Evolutionary conservation across 2,888 invertebrate genomes (phyloP), one percentile per base, ranked within the genome.

Genomic region (Lamproptera curius): DNA sequence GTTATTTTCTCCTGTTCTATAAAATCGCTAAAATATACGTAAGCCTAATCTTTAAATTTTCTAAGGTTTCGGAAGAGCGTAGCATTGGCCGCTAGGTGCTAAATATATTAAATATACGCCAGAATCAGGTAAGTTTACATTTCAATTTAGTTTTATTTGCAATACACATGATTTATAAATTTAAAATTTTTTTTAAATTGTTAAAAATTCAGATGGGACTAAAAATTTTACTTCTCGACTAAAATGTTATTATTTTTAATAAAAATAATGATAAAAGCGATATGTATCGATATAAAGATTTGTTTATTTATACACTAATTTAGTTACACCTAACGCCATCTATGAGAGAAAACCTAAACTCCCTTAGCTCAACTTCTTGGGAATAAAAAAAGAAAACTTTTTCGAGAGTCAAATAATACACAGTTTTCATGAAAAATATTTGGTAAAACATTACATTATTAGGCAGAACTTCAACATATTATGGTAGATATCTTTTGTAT

Each of bases 21-120:
- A 44, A 62, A 57, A 64, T 61, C 61, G 63, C 63, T 55, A 67
- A 52, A 50, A 42, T 38, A 52, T 54, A 55, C 58, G 58, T 54
- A 49, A 52, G 45, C 42, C 42, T 47, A 45, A 15, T 48, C 16
- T 17, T 39, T 17, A 26, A 57, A n/a, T 28, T 28, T 47, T 64
- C 51, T 62, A 63, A 58, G 65, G 61, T 59, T 64, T 59, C 57
- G 42, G 31, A 49, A 14, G 37, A 31, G 36, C 38, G 38, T 13
- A 1, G 16, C 11, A 35, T 46, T 33, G 13, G n/a, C 13, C 26
- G 17, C 8, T 37, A 16, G 39, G 36, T 26, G 14, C 35, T 8
- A 40, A 33, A 10, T 14, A 31, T 33, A 15, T 33, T 11, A 17
- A 2, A 13, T 33, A 40, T 42, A 36, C 34, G 40, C 13, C 11